Evolutionary conservation across 2,113 vertebrate genomes (phyloP).

Genomic region (Carassius gibelio): DNA sequence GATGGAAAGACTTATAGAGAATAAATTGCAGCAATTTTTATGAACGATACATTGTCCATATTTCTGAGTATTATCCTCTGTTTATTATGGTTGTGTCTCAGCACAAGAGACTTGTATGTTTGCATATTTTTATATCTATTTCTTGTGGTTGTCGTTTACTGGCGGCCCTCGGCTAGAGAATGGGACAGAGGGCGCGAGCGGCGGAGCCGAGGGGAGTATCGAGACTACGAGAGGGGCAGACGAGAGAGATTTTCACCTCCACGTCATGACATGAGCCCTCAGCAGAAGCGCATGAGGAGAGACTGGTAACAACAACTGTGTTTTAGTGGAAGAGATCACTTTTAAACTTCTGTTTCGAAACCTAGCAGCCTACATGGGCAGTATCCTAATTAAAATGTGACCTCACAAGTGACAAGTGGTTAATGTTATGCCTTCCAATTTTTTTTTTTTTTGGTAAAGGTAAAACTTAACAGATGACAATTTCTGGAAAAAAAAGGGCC

Average conservation of each 20-base stretch:
- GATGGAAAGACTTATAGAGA: not conserved
- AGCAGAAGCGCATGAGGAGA: slow-evolving; percentile 90
- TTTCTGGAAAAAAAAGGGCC: no score
- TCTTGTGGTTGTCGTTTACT: slow-evolving; percentile 40
- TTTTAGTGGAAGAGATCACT: not conserved
- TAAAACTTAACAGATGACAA: no score
- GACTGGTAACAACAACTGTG: slow-evolving; percentile 80
- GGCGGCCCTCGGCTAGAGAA: slow-evolving; percentile 73
- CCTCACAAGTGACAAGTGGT: no score
- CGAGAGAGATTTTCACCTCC: slow-evolving; percentile 88
- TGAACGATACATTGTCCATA: not conserved
- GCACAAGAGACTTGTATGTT: not conserved
- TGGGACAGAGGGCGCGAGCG: slow-evolving; percentile 90
- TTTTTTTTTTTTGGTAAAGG: no score
- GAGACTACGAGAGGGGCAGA: slow-evolving; percentile 87
- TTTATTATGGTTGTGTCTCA: not conserved
- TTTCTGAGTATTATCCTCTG: not conserved
- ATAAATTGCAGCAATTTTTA: not conserved
- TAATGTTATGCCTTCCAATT: not conserved
- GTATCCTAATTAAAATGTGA: not conserved
- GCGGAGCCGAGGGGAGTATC: slow-evolving; percentile 86
- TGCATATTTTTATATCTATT: slow-evolving; percentile 28
- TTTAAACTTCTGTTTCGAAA: not conserved
- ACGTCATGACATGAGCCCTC: slow-evolving; percentile 87
- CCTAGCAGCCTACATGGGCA: not conserved